Percentiles rank a stretch among this genome's conserved stretches.
These are phyloP conservation scores for Illadopsis cleaveri DNA, from an alignment of 2,113 vertebrate genomes.

Conservation along the genomic window DNA sequence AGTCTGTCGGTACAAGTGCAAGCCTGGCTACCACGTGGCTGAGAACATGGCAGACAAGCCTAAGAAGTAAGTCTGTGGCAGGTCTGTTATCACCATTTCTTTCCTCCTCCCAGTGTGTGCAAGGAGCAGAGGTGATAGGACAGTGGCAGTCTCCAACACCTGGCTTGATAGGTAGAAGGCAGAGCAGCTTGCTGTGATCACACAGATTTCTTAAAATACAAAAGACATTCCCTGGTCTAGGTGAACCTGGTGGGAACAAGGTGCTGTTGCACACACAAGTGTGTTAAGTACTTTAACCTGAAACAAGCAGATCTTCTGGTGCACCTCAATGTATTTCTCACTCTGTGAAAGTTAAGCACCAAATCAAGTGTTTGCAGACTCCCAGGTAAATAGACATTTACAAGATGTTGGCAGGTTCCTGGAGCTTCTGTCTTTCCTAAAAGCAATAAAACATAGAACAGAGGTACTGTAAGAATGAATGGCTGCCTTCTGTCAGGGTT, in stretches of 20 bases:
- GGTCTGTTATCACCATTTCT: not conserved
- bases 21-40: conserved; percentile 83
- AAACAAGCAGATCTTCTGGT: accelerated
- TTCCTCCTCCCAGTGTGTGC: accelerated
- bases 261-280: accelerated
- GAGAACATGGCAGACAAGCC: conserved; percentile 67
- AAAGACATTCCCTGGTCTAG: not conserved
- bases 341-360: not conserved
- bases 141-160: accelerated
- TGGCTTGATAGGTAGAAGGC: not conserved
- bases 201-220: not conserved
- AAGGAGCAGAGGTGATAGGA: not conserved
- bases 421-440: not conserved
- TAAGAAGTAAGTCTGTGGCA: conserved; percentile 77
- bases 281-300: not conserved
- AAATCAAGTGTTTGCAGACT: not conserved
- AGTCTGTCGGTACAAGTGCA: conserved; percentile 88
- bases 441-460: not conserved
- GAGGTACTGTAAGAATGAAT: not conserved
- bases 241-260: not conserved
- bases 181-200: not conserved
- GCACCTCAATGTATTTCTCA: not conserved
- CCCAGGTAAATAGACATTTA: not conserved
- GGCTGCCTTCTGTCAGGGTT: not conserved
- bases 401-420: not conserved